Evolutionary conservation across 1,140 invertebrate species (phyloP).

Genomic region (Steinernema khuongi): DNA sequence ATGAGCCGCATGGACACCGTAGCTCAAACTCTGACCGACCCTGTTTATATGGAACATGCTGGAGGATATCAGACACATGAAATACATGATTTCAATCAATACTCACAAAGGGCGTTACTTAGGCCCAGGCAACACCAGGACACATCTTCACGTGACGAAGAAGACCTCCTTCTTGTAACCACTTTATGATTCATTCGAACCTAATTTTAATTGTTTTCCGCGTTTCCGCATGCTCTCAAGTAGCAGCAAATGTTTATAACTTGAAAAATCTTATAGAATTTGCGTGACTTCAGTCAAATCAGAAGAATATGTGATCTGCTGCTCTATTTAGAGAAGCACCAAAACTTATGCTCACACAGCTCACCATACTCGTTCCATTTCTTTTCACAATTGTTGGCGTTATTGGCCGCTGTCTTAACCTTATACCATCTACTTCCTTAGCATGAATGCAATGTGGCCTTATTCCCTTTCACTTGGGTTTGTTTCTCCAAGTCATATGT

Average conservation of each 20-base stretch:
- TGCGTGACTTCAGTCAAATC: not conserved
- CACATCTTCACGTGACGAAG: constrained; percentile 23
- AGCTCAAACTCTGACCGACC: constrained; percentile 39
- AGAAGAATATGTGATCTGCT: not conserved
- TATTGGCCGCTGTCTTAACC: not conserved
- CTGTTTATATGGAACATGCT: constrained; percentile 49
- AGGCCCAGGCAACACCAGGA: constrained; percentile 39
- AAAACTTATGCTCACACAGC: not conserved
- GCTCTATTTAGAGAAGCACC: not conserved
- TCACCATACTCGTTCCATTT: not conserved
- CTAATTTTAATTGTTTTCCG: not conserved
- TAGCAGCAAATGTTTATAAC: not conserved
- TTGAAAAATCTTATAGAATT: not conserved
- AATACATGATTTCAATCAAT: constrained; percentile 56
- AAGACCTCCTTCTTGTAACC: constrained; percentile 49
- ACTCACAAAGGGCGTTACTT: constrained; percentile 49
- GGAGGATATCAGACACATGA: constrained; percentile 51
- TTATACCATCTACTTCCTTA: not conserved
- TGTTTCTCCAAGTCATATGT: not conserved
- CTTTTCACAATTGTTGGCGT: not conserved
- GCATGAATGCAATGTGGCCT: constrained; percentile 2
- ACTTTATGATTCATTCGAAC: constrained; percentile 39
- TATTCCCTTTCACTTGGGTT: constrained; percentile 3
- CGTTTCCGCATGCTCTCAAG: not conserved
- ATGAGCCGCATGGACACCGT: constrained; percentile 49